Base-by-base conservation (phyloP, 1,140 invertebrate genomes). In the Bombus breviceps region DNA sequence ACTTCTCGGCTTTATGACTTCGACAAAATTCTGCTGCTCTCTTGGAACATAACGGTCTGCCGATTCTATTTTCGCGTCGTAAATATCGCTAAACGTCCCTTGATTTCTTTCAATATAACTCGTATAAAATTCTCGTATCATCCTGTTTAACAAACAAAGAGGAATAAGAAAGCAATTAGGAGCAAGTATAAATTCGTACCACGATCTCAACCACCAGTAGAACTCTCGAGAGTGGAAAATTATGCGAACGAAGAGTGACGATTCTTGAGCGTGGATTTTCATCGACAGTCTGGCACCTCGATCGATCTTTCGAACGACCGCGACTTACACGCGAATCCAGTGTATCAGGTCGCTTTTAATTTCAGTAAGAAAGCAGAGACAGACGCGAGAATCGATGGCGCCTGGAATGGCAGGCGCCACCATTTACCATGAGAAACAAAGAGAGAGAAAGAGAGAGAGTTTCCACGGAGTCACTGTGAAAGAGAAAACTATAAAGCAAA, bases 351-450 rank as follows among this genome's bases (percentile, higher is more conserved):
- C 28, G 53, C 39, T 80, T 85, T 85, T 85, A 80, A 80, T 85
- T 85, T 80, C 83, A 85, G 83, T 80, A 62, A 79, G 43, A 28
- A 76, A 78, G 78, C 13, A 39, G 22, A 53, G 34, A 68, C 25
- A 47, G 39, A 39, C 64, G 71, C 47, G 47, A 53, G 47, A 22
- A 22, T 74, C n/a, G 53, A 43, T 37, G 69, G 34, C 69, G 18
- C 39, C 69, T 25, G 12, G 3, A 15, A 12, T 41, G 22, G 10
- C 69, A 41, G 18, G 25, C 69, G 37, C 25, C 69, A 32, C 15
- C 39, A 76, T 43, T 25, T 34, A 39, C 22, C 15, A 34, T 22
- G 28, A 53, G 3, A 47, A 15, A 74, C 8, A 47, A 6, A 74
- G n/a, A 25, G 41, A 72, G 34, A 57, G 22, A 28, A 13, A 76